A percentile compares a stretch with the other conserved stretches of the same genome.
phyloP scores from a whole-genome alignment of 2,797 vertebrate genomes.

The Xiphorhynchus erythropygius region DNA sequence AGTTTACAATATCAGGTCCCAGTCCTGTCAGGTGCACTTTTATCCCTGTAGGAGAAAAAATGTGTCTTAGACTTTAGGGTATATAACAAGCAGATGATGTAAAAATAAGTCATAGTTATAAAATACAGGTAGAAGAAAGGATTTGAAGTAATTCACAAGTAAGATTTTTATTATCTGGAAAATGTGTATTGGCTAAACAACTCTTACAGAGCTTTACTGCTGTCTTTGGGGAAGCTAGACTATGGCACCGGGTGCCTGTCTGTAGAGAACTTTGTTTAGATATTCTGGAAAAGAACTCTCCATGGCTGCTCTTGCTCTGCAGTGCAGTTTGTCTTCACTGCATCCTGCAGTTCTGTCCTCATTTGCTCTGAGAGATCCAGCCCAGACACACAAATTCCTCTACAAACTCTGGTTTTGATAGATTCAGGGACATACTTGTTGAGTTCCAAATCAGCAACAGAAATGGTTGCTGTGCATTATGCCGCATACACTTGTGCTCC shows the following conservation, averaged over 20 bases:
- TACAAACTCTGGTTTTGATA: background rate
- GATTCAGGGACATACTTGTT: background rate
- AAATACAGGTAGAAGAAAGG: background rate
- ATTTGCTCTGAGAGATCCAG: background rate
- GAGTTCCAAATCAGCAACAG: background rate
- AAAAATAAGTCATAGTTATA: background rate
- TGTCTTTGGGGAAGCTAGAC: background rate
- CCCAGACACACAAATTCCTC: background rate
- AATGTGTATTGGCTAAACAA: background rate
- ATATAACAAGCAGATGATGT: background rate
- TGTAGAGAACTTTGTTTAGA: background rate
- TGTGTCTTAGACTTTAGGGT: background rate
- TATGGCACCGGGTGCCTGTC: background rate
- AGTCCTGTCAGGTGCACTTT: background rate
- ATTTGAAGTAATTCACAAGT: background rate
- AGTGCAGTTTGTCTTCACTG: background rate
- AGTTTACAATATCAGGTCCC: background rate
- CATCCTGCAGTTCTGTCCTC: background rate
- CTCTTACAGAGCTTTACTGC: background rate
- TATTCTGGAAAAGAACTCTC: background rate
- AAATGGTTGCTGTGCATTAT: background rate
- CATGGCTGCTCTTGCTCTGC: background rate
- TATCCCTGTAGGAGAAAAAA: background rate
- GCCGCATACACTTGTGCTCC: background rate
- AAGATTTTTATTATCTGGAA: background rate